Percentiles rank a stretch among this genome's conserved stretches.
These are phyloP conservation scores for Nemurella pictetii DNA, from an alignment of 2,888 invertebrate genomes.

Conservation along the genomic window DNA sequence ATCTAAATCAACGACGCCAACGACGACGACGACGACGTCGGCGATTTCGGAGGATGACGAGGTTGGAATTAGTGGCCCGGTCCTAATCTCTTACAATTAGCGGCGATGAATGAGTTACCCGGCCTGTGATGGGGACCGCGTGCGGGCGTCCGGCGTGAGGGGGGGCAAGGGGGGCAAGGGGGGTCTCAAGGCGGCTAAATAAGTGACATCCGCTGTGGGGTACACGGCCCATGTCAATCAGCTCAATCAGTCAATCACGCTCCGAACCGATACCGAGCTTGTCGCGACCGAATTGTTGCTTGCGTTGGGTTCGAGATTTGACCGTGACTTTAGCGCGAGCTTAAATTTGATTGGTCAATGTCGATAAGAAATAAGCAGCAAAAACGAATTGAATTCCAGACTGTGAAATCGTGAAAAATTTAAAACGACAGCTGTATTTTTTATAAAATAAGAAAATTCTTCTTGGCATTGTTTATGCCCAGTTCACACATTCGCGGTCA, in stretches of 20 bases:
- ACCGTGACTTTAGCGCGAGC: no score
- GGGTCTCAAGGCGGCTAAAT: conserved; percentile 29
- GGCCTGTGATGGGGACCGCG: background rate
- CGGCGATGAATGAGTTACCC: background rate
- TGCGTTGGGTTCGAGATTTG: no score
- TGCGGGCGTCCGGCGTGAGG: background rate
- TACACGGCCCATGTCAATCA: conserved; percentile 36
- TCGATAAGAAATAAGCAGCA: no score
- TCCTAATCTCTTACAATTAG: background rate
- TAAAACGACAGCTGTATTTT: no score
- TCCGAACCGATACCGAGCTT: background rate
- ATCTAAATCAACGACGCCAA: background rate
- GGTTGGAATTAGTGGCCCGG: background rate
- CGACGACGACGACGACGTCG: background rate
- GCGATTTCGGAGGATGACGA: background rate
- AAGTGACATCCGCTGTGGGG: conserved; percentile 38
- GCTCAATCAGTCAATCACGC: conserved; percentile 20
- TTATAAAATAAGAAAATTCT: no score
- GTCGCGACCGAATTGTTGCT: no score
- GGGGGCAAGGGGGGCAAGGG: background rate
- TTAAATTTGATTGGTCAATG: no score
- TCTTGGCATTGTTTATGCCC: no score
- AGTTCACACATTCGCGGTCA: no score
- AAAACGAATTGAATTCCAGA: no score
- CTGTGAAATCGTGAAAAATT: no score